Evolutionary conservation across 2,113 vertebrate species (phyloP).

Genomic region (Eudyptes chrysolophus): DNA sequence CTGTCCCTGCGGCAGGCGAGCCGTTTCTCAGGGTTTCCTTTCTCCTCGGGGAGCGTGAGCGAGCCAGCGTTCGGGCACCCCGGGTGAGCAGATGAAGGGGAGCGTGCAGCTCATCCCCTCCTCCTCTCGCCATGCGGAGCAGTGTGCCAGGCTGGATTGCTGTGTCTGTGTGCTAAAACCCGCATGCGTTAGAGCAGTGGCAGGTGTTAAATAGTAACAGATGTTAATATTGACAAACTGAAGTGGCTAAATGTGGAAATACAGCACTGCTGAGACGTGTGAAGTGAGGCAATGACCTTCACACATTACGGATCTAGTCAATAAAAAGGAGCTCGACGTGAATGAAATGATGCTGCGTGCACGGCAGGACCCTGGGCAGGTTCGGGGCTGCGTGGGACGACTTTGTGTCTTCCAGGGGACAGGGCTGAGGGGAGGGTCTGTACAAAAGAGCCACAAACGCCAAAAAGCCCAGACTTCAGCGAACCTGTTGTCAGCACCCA

Average conservation of each 20-base stretch:
- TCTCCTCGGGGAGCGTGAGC: rapidly evolving
- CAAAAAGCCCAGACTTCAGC: neutral
- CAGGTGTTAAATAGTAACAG: constrained; percentile 66
- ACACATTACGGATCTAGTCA: neutral
- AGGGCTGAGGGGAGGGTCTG: neutral
- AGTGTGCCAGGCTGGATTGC: neutral
- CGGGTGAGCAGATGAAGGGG: neutral
- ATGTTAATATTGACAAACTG: constrained; percentile 69
- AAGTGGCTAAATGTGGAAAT: constrained; percentile 58
- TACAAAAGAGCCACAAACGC: neutral
- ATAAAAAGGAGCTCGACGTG: neutral
- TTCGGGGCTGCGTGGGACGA: rapidly evolving
- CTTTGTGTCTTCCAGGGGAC: rapidly evolving
- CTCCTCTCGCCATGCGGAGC: rapidly evolving
- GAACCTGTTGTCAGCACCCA: neutral
- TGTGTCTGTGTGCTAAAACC: neutral
- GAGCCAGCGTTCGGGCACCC: neutral
- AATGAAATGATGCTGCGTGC: rapidly evolving
- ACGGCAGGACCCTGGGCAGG: rapidly evolving
- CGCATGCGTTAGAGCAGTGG: neutral
- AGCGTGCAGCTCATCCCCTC: neutral
- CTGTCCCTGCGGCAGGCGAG: neutral
- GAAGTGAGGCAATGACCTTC: constrained; percentile 62
- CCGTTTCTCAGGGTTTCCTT: neutral
- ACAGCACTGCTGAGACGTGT: constrained; percentile 51